Percentiles rank a stretch among this genome's conserved stretches.
These are phyloP conservation scores for Congeria kusceri DNA, from an alignment of 2,888 invertebrate species.

Conservation along the genomic window DNA sequence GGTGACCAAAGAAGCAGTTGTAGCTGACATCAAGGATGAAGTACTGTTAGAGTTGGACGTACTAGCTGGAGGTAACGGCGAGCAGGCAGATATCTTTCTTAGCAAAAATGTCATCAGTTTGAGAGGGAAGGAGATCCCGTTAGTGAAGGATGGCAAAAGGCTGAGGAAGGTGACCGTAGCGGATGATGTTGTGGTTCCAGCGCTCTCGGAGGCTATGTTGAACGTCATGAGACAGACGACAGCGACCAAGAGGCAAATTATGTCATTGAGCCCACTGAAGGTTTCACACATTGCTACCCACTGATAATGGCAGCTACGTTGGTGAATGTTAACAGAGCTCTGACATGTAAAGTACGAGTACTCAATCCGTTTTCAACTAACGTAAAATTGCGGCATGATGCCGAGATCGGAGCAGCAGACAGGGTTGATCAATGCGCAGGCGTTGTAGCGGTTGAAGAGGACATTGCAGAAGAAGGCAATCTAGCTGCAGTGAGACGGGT, in stretches of 20 bases:
- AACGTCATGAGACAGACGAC: conserved; percentile 4
- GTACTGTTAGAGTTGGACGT: conserved; percentile 12
- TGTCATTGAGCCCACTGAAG: too few species aligned
- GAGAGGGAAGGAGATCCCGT: conserved; percentile 5
- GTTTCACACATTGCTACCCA: too few species aligned
- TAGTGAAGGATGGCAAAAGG: too few species aligned
- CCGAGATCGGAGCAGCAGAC: conserved; percentile 13
- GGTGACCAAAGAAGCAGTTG: conserved; percentile 1
- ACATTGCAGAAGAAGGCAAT: conserved; percentile 9
- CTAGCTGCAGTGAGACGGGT: neutral
- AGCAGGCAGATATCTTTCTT: conserved; percentile 22
- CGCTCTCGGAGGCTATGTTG: conserved; percentile 12
- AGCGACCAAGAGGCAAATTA: too few species aligned
- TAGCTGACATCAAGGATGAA: conserved; percentile 27
- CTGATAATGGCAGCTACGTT: too few species aligned
- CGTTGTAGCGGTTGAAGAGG: neutral
- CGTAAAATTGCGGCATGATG: conserved; percentile 12
- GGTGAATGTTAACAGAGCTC: neutral
- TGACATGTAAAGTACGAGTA: neutral
- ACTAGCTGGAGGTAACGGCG: neutral
- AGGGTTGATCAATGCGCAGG: conserved; percentile 19
- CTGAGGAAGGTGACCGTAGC: conserved; percentile 8
- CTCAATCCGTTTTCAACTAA: conserved; percentile 11
- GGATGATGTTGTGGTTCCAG: conserved; percentile 18
- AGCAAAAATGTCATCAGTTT: conserved; percentile 2